phyloP scores from a whole-genome alignment of 2,797 vertebrate genomes.

The Sebastes paucispinis region DNA sequence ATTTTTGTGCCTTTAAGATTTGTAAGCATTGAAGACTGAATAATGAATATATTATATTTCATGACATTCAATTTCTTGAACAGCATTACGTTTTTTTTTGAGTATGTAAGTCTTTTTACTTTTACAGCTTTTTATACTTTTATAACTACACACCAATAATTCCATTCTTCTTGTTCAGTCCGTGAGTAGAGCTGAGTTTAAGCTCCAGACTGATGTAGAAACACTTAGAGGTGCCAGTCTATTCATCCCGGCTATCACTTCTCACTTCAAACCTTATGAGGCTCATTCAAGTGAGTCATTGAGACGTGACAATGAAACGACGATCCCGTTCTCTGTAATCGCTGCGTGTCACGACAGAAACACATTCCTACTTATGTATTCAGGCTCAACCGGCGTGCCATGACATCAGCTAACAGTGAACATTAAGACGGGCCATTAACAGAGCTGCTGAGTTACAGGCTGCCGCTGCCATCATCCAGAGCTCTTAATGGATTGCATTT shows the following conservation, averaged over 20 bases:
- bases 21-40: no score
- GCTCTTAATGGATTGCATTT: constrained; percentile 88
- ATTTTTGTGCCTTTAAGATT: no score
- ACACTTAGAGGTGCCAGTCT: background rate
- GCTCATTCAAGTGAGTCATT: constrained; percentile 45
- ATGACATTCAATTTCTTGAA: background rate
- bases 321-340: constrained; percentile 48
- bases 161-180: background rate
- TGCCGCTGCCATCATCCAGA: constrained; percentile 73
- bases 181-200: background rate
- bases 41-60: background rate
- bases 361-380: constrained; percentile 70
- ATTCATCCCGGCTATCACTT: constrained; percentile 31
- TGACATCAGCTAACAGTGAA: constrained; percentile 78
- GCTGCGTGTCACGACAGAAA: constrained; percentile 73
- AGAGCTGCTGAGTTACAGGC: constrained; percentile 82
- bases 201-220: background rate
- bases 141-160: background rate
- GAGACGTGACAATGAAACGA: constrained; percentile 59
- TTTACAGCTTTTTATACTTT: background rate
- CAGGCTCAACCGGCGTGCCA: constrained; percentile 68
- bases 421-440: constrained; percentile 81
- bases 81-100: no score
- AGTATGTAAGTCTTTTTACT: background rate
- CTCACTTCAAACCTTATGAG: constrained; percentile 24